Percentiles rank a stretch among this genome's conserved stretches.
Evolutionary conservation across 2,888 invertebrate species (phyloP).

Genomic region (Yponomeuta sedellus): DNA sequence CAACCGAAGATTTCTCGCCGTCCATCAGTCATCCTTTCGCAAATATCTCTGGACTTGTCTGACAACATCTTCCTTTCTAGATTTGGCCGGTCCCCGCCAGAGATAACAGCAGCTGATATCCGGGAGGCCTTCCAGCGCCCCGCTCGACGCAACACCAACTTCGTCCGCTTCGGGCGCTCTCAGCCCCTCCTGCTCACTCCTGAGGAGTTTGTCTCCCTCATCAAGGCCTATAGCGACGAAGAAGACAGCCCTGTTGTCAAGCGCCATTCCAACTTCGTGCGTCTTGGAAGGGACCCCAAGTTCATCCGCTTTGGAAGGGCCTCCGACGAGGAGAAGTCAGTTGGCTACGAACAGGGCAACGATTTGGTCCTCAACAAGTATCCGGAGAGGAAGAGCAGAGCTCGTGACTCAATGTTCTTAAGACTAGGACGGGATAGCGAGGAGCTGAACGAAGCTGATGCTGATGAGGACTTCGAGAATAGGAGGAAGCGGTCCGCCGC

Average conservation of each 20-base stretch:
- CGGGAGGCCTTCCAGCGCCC: constrained; percentile 51
- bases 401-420: constrained; percentile 57
- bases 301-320: constrained; percentile 70
- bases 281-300: constrained; percentile 62
- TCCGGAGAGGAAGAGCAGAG: constrained; percentile 59
- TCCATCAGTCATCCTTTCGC: no score
- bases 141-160: constrained; percentile 53
- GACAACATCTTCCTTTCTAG: constrained; percentile 32
- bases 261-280: constrained; percentile 52
- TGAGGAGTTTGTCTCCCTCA: constrained; percentile 55
- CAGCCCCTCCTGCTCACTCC: constrained; percentile 51
- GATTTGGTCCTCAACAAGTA: constrained; percentile 43
- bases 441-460: constrained; percentile 44
- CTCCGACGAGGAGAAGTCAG: constrained; percentile 41
- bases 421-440: constrained; percentile 63
- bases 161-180: constrained; percentile 62
- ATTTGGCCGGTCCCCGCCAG: constrained; percentile 62
- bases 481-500: constrained; percentile 54
- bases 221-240: constrained; percentile 51
- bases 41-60: no score
- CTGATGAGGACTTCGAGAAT: constrained; percentile 39
- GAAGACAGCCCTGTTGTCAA: constrained; percentile 46
- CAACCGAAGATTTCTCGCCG: no score
- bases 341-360: constrained; percentile 38
- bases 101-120: constrained; percentile 58